These are phyloP conservation scores for Drosophila willistoni DNA, from an alignment of 1,140 invertebrate species.

Conservation along the genomic window DNA sequence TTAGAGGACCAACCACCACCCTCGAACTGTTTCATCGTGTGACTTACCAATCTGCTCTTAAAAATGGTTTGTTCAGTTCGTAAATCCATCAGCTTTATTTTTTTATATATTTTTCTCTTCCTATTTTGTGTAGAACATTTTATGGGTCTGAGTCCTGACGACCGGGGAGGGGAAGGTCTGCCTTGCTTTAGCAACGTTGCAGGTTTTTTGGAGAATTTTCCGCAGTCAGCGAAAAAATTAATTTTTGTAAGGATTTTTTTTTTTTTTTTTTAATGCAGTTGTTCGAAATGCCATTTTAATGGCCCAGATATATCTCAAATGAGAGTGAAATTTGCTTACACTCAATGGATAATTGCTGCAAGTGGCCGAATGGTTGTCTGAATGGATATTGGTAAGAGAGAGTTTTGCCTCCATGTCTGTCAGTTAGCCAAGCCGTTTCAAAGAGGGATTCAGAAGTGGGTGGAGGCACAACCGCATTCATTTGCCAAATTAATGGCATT, in stretches of 20 bases:
- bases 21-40: conserved; percentile 20
- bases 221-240: conserved; percentile 62
- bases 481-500: conserved; percentile 82
- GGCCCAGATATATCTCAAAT: background rate
- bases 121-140: conserved; percentile 54
- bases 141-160: conserved; percentile 38
- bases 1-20: conserved; percentile 36
- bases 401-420: conserved; percentile 17
- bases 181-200: conserved; percentile 56
- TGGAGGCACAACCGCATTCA: conserved; percentile 72
- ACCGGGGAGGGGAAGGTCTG: conserved; percentile 6
- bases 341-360: conserved; percentile 74
- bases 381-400: background rate
- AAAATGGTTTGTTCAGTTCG: conserved; percentile 68
- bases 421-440: conserved; percentile 38
- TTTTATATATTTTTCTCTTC: conserved; percentile 40
- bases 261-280: background rate
- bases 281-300: conserved; percentile 13
- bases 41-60: conserved; percentile 28
- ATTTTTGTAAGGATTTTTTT: conserved; percentile 24
- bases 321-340: conserved; percentile 66
- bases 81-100: conserved; percentile 77
- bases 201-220: conserved; percentile 35
- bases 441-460: conserved; percentile 22
- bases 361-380: conserved; percentile 48